phyloP scores from a whole-genome alignment of 2,113 vertebrate genomes.

The Tetrao urogallus region DNA sequence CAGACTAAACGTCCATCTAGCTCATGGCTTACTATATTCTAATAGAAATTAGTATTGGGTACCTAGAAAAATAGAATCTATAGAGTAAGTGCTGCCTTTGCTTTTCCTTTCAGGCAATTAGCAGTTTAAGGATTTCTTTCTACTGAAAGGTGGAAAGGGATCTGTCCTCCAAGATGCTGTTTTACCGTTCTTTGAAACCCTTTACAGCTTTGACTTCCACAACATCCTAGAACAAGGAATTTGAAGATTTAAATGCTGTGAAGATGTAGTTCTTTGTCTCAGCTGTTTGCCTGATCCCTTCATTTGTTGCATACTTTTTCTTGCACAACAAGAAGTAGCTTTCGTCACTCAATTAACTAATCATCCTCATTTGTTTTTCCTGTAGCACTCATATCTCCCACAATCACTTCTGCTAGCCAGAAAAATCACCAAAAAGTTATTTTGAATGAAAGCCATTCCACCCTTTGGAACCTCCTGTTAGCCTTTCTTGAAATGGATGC shows the following conservation, averaged over 20 bases:
- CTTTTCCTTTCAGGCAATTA: neutral
- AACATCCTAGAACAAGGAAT: neutral
- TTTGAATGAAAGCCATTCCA: neutral
- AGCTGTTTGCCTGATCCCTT: neutral
- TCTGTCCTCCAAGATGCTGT: neutral
- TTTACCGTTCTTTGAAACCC: neutral
- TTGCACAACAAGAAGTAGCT: neutral
- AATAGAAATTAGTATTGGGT: neutral
- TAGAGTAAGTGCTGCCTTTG: neutral
- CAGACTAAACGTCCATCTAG: neutral
- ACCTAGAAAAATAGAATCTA: neutral
- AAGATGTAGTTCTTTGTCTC: conserved; percentile 8
- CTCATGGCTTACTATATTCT: neutral
- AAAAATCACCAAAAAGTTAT: neutral
- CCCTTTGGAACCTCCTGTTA: neutral
- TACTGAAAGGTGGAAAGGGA: neutral
- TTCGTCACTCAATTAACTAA: neutral
- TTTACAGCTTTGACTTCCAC: neutral
- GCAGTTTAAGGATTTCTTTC: neutral
- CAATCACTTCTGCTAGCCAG: neutral
- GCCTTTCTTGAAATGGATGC: neutral
- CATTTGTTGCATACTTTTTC: neutral
- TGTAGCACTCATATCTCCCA: neutral
- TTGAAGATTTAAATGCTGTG: neutral
- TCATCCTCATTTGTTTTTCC: neutral